Evolutionary conservation across 2,888 invertebrate genomes (phyloP), one percentile per base, ranked within the genome.

Genomic region (Eurois occulta): DNA sequence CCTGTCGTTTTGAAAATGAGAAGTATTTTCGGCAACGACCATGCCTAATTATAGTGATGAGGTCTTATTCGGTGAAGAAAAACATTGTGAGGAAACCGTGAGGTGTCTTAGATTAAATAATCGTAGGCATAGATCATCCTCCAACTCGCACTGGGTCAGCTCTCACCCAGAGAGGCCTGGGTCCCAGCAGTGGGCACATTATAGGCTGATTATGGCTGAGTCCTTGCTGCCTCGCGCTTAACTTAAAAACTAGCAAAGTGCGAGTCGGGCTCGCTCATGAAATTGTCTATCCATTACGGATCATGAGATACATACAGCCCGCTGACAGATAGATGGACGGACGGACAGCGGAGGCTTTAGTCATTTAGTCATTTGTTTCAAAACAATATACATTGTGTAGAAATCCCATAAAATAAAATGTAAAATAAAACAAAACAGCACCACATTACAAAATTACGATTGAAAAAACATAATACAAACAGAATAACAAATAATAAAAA

Each of bases 1-100:
- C 55, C 35, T 46, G 67, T 64, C 13, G 64, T 67, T 73, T 66
- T 28, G 48, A 32, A 43, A 81, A 81, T 68, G 35, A 72, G 10
- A 24, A 67, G n/a, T 70, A 35, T 73, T 81, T 81, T 71, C 16
- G 24, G 2, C 4, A 71, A 73, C 5, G 6, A 58, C 24, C 24
- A 10, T 13, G 13, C 16, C 21, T 69, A 55, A 65, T 80, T 38
- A 68, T 21, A 11, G 38, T 38, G 35, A 55, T 38, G 24, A 0
- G 21, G n/a, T 41, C 16, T 8, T 65, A n/a, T 41, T 7, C 13
- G n/a, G 16, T 41, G 41, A 65, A 41, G 41, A 65, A 65, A 64
- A 41, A 65, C 7, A n/a, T 64, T 41, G 38, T n/a, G 16, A 65
- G 16, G 0, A 41, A 41, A n/a, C n/a, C 38, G 13, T 18, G 13